Base-by-base conservation (phyloP, 2,797 vertebrate species). In the Sebastes minor region DNA sequence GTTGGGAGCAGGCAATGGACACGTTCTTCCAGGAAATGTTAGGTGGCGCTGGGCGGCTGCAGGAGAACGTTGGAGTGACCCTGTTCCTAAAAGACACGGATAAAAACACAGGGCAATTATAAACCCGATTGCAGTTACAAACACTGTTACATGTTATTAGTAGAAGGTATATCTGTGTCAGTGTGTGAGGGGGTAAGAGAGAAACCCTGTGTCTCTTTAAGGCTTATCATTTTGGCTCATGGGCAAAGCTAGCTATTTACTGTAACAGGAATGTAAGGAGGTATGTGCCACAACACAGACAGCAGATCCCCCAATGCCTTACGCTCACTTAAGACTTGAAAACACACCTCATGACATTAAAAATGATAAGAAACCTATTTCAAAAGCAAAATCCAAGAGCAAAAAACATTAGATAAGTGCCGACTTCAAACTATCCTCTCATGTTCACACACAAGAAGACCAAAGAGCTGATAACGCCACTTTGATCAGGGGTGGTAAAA, bases 1-100 rank as follows among this genome's bases (percentile, higher is more conserved):
- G 97, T 98, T 95, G 97, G 96, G 95, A 96, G 96, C 95, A 95
- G 94, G 95, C 94, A 90, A 95, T 95, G 96, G 96, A 95, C 95
- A 94, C 92, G 95, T 95, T 96, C 95, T 96, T 96, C 95, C 94
- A 96, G 94, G 92, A 96, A 97, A 97, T 95, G 95, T 95, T 96
- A 96, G 94, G 95, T 95, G 93, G 92, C 88, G 93, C 88, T 95
- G 91, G 95, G 94, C 81, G 96, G 96, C 95, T 92, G 96, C 95
- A 96, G 94, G 89, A 95, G 95, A 96, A 91, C 95, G 95, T 91
- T 92, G 94, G 93, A 92, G 90, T 95, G 96, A 96, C 96, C 95
- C 95, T 96, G 96, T 97, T 96, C 98, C 96, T 96, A 92, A 91
- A 95, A 93, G 67, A 89, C 22, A 84, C 33, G 82, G 35, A 78